Evolutionary conservation across 92 coral and sea anemone genomes (phyloP).

Genomic region (Scolanthus callimorphus): DNA sequence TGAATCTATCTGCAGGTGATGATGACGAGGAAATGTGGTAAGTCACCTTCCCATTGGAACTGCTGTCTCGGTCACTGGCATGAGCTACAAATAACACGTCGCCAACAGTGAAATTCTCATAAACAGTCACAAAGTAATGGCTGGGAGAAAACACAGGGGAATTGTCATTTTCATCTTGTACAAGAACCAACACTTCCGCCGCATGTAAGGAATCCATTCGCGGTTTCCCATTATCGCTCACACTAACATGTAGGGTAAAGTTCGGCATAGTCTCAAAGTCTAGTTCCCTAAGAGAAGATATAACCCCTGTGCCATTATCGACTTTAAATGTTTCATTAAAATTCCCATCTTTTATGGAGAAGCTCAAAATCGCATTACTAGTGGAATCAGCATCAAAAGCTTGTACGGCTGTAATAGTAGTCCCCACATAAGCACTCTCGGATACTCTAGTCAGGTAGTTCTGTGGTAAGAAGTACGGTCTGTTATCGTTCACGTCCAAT

Average conservation of each 20-base stretch:
- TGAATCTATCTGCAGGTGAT: slow-evolving; percentile 4
- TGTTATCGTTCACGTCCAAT: slow-evolving; percentile 49
- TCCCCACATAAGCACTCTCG: slow-evolving; percentile 24
- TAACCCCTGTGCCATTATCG: slow-evolving; percentile 21
- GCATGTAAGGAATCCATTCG: slow-evolving; percentile 12
- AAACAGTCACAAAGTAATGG: slow-evolving; percentile 16
- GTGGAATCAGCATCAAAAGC: slow-evolving; percentile 40
- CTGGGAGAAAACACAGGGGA: slow-evolving; percentile 29
- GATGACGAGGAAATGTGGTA: slow-evolving; percentile 23
- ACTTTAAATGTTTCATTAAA: slow-evolving; percentile 12
- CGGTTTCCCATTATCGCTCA: slow-evolving; percentile 33
- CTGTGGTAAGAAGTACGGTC: slow-evolving; percentile 33
- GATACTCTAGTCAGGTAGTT: slow-evolving; percentile 24
- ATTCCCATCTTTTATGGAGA: slow-evolving; percentile 20
- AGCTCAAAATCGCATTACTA: slow-evolving; percentile 29
- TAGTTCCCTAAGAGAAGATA: slow-evolving; percentile 15
- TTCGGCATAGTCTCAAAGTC: slow-evolving; percentile 18
- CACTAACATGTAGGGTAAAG: slow-evolving; percentile 12
- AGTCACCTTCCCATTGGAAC: slow-evolving; percentile 2
- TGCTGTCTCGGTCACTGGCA: slow-evolving; percentile 31
- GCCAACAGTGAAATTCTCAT: slow-evolving; percentile 38
- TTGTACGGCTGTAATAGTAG: slow-evolving; percentile 18
- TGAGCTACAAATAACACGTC: slow-evolving; percentile 17
- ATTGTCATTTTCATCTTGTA: slow-evolving; percentile 34
- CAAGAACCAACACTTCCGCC: slow-evolving; percentile 25